Evolutionary conservation across 2,888 invertebrate genomes (phyloP).

Genomic region (Morinoia aosen): DNA sequence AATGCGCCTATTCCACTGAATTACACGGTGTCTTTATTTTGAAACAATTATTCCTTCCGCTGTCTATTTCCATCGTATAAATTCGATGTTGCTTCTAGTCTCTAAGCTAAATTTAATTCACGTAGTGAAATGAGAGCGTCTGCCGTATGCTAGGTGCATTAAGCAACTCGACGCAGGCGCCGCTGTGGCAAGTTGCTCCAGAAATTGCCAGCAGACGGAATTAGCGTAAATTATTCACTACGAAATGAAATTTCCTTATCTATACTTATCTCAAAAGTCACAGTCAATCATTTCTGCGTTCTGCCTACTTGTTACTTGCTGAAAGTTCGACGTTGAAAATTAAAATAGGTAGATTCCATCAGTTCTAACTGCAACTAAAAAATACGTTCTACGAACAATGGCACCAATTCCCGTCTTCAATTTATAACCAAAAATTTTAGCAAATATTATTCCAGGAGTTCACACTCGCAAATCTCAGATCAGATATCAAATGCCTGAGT

Average conservation of each 20-base stretch:
- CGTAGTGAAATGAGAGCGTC: background rate
- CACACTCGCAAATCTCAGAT: background rate
- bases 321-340: background rate
- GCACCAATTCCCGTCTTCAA: too few species aligned
- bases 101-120: background rate
- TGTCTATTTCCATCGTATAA: background rate
- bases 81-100: background rate
- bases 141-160: background rate
- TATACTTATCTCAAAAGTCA: background rate
- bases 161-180: background rate
- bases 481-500: background rate
- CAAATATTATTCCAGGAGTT: background rate
- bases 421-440: too few species aligned
- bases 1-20: too few species aligned
- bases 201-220: background rate
- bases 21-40: too few species aligned
- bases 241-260: too few species aligned
- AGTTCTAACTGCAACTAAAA: background rate
- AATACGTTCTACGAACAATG: too few species aligned
- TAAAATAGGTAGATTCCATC: background rate
- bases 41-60: background rate
- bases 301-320: background rate
- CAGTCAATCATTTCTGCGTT: background rate
- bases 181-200: too few species aligned
- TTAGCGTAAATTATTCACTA: background rate